Evolutionary conservation across 2,113 vertebrate species (phyloP).

Genomic region (Hirundichthys speculiger): DNA sequence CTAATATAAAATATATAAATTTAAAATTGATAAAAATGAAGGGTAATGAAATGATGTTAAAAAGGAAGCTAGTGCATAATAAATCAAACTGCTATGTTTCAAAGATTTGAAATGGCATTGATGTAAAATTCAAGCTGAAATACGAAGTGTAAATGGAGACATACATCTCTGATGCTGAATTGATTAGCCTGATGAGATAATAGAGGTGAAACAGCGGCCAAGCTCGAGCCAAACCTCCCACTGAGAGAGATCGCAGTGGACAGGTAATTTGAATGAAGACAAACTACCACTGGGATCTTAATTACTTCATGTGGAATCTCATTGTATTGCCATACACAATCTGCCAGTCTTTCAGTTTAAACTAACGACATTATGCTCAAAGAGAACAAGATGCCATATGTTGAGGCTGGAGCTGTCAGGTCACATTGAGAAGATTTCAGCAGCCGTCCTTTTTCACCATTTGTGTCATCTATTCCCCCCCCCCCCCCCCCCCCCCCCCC

Average conservation of each 20-base stretch:
- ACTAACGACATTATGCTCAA: slow-evolving; percentile 54
- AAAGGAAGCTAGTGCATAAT: background rate
- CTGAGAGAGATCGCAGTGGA: slow-evolving; percentile 40
- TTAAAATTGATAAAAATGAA: background rate
- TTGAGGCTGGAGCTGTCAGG: slow-evolving; percentile 52
- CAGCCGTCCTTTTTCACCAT: slow-evolving; percentile 44
- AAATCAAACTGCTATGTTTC: background rate
- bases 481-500: too few relatives aligned
- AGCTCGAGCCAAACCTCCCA: slow-evolving; percentile 32
- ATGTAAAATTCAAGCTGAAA: slow-evolving; percentile 15
- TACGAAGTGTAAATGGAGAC: slow-evolving; percentile 10
- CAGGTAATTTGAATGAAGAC: slow-evolving; percentile 67
- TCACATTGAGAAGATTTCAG: slow-evolving; percentile 46
- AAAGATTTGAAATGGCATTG: background rate
- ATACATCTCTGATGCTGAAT: slow-evolving; percentile 18
- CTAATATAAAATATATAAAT: too few relatives aligned
- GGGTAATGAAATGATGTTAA: background rate
- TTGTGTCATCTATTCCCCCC: slow-evolving; percentile 35
- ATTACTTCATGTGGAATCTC: slow-evolving; percentile 61
- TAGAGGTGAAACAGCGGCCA: slow-evolving; percentile 40
- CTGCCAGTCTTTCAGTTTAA: slow-evolving; percentile 47
- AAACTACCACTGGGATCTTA: slow-evolving; percentile 55
- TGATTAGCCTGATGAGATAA: slow-evolving; percentile 55
- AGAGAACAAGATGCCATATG: slow-evolving; percentile 61
- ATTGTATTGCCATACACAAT: slow-evolving; percentile 44